Conservation (phyloP, 2,888 invertebrate species). For the Hirtodrosophila cameraria region DNA sequence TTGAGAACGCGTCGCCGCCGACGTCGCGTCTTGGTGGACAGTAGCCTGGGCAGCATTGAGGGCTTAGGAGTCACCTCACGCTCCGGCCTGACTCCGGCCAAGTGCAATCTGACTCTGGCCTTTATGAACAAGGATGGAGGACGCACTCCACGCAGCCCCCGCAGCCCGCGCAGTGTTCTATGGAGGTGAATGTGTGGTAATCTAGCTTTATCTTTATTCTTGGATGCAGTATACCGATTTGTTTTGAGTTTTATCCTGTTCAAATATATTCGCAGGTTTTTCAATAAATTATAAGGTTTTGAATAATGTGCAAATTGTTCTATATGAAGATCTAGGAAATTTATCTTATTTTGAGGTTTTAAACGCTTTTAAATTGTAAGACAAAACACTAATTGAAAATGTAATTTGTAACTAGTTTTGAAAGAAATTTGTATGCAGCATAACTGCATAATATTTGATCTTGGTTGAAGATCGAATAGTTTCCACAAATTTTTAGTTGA, state of each 20-base stretch:
- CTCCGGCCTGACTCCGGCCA: slow-evolving; percentile 46
- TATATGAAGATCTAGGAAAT: too few species aligned
- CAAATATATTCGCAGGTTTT: slow-evolving; percentile 1
- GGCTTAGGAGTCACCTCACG: slow-evolving; percentile 17
- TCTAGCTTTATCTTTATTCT: neutral
- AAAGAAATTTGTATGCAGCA: too few species aligned
- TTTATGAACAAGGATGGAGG: slow-evolving; percentile 36
- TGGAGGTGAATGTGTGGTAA: slow-evolving; percentile 29
- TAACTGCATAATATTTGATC: too few species aligned
- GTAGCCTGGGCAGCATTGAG: slow-evolving; percentile 59
- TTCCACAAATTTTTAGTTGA: too few species aligned
- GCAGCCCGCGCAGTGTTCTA: neutral
- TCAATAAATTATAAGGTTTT: slow-evolving; percentile 29
- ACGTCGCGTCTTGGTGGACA: slow-evolving; percentile 16
- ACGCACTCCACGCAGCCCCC: slow-evolving; percentile 4
- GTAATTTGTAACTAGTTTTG: too few species aligned
- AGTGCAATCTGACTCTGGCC: slow-evolving; percentile 58
- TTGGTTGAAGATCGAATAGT: too few species aligned
- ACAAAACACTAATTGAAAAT: too few species aligned
- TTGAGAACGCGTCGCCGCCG: neutral
- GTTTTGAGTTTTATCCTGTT: neutral
- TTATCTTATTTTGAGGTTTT: neutral
- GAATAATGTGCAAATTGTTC: too few species aligned
- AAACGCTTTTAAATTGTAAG: neutral
- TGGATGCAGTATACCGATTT: neutral